Percentiles rank a stretch among this genome's conserved stretches.
Evolutionary conservation across 2,113 vertebrate genomes (phyloP).

Genomic region (Phaethornis superciliosus): DNA sequence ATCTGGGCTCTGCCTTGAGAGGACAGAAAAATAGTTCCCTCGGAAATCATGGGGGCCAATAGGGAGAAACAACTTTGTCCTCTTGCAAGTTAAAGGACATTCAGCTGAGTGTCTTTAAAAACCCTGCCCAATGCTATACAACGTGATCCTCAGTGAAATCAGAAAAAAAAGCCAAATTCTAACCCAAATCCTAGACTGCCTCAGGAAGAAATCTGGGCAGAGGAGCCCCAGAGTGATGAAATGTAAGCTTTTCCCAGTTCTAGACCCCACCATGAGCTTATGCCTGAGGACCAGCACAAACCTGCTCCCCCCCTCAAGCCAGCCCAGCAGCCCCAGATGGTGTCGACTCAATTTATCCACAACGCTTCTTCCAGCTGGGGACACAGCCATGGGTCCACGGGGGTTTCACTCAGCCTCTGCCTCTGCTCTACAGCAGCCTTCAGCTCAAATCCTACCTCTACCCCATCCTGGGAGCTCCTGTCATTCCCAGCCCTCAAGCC

Average conservation of each 20-base stretch:
- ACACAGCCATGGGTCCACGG: accelerated
- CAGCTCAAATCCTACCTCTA: not conserved
- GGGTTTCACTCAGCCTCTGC: not conserved
- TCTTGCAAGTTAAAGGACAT: not conserved
- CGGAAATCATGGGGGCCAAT: not conserved
- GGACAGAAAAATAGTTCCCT: not conserved
- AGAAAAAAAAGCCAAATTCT: not conserved
- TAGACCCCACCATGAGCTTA: not conserved
- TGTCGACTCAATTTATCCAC: not conserved
- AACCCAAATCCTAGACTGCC: accelerated
- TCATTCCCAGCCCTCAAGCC: not conserved
- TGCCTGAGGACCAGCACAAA: not conserved
- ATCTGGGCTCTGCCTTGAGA: not conserved
- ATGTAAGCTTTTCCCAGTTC: accelerated
- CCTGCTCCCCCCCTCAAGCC: not conserved
- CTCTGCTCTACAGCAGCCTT: not conserved
- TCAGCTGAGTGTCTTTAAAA: not conserved
- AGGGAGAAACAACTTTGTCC: not conserved
- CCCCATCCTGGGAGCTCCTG: not conserved
- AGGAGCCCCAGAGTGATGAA: not conserved
- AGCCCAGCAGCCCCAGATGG: not conserved
- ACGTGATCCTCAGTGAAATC: not conserved
- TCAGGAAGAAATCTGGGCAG: not conserved
- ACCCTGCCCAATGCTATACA: not conserved
- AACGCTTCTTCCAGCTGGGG: not conserved